Percentiles rank a stretch among this genome's conserved stretches.
These are phyloP conservation scores for Acomys russatus DNA, from an alignment of 2,797 vertebrate species.

Conservation along the genomic window DNA sequence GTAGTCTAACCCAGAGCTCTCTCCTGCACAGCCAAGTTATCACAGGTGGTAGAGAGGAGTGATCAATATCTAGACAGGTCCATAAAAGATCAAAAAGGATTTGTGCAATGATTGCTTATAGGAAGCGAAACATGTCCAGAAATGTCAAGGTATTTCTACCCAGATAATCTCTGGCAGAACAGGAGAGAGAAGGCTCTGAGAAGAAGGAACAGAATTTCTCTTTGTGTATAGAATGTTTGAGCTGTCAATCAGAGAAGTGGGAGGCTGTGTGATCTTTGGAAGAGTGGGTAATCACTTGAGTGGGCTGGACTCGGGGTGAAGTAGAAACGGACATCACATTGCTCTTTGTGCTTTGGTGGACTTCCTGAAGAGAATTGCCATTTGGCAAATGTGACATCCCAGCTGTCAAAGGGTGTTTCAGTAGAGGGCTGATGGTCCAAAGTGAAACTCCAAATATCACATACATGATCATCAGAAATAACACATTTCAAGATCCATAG, in stretches of 20 bases:
- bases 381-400: not conserved
- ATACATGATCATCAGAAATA: not conserved
- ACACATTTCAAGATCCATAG: not conserved
- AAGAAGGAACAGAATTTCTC: not conserved
- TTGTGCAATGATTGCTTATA: not conserved
- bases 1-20: not conserved
- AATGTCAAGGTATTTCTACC: not conserved
- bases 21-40: rapidly evolving
- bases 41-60: not conserved
- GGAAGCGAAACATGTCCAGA: not conserved
- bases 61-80: not conserved
- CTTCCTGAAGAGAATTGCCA: not conserved
- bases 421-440: not conserved
- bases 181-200: not conserved
- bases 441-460: not conserved
- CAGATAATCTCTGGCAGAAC: not conserved
- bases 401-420: not conserved
- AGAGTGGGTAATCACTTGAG: not conserved
- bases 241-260: not conserved
- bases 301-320: rapidly evolving
- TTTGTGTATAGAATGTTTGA: not conserved
- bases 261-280: not conserved
- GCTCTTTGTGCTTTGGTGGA: not conserved
- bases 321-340: no score
- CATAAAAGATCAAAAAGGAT: not conserved